These are phyloP conservation scores for Ctenomys sociabilis DNA, from an alignment of 2,113 vertebrate genomes.

Conservation along the genomic window DNA sequence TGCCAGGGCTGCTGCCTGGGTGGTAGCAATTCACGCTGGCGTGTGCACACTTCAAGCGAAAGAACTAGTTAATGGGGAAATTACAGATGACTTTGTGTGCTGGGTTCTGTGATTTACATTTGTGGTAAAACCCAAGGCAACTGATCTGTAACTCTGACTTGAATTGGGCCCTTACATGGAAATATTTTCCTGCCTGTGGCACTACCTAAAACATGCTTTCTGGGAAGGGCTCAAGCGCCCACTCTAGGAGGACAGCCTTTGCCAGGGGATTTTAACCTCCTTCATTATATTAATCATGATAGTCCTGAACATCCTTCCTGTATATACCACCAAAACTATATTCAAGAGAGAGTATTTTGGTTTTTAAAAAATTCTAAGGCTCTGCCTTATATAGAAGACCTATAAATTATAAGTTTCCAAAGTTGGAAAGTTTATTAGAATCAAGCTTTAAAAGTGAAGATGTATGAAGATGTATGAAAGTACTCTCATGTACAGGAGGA, in stretches of 20 bases:
- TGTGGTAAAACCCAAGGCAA: constrained; percentile 70
- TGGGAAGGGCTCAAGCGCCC: constrained; percentile 51
- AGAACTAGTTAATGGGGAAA: constrained; percentile 71
- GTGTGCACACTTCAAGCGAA: constrained; percentile 18
- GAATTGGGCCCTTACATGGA: constrained; percentile 67
- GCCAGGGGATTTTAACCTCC: constrained; percentile 46
- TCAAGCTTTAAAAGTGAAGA: neutral
- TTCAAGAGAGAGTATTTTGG: constrained; percentile 40
- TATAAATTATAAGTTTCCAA: neutral
- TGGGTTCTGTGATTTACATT: constrained; percentile 75
- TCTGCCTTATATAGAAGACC: too few species aligned
- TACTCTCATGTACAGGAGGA: neutral
- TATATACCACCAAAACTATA: neutral
- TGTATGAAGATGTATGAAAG: neutral
- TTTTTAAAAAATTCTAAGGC: too few species aligned
- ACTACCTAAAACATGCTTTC: constrained; percentile 69
- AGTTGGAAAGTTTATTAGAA: constrained; percentile 37
- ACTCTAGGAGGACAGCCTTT: neutral
- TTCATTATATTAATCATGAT: constrained; percentile 17
- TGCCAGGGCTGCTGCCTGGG: constrained; percentile 47
- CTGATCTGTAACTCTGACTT: constrained; percentile 73
- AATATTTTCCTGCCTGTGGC: constrained; percentile 69
- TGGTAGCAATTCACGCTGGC: constrained; percentile 60
- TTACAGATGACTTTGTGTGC: constrained; percentile 62
- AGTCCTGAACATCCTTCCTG: neutral